Base-by-base conservation (phyloP, 1,140 invertebrate species). In the Zaprionus gabonicus region DNA sequence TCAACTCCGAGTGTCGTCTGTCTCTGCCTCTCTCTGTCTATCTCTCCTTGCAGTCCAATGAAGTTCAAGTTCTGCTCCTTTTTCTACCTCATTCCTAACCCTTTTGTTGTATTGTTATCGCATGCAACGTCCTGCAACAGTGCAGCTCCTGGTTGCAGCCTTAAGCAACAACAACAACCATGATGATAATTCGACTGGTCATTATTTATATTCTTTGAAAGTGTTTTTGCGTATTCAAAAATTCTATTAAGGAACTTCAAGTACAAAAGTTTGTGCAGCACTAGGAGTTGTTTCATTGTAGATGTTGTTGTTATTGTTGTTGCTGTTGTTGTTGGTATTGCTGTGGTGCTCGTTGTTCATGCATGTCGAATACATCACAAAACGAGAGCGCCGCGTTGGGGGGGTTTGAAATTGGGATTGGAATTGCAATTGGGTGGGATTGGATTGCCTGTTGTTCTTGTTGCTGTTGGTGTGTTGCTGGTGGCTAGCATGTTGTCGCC, bases 121-220 rank as follows among this genome's bases (percentile, higher is more conserved):
- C 71, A 60, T 49, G 76, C 59, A 41, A 60, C 27, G 64, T 46
- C 57, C 51, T 63, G 67, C 49, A 23, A 15, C 46, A 12, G 23
- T 38, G 31, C 55, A 49, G n/a, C 27, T 56, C 27, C 20, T 38
- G 34, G 23, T 28, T 70, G 4, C n/a, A 38, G 17, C 23, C 71
- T 17, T 51, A 28, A 49, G 9, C 68, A 62, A 41, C 60, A 62
- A 34, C 55, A 57, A 49, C 66, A 74, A 41, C 44, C 49, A 66
- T 81, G 71, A 80, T 88, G 85, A 88, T 88, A 90, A 90, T 90
- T 91, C 82, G 76, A 90, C 85, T 82, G 71, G 87, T 83, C 86
- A 91, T 91, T 91, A 91, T 91, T 91, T 91, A 91, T 91, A 91
- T 91, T 91, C 86, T 86, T 91, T 90, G 86, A 91, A 91, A 91